phyloP scores from a whole-genome alignment of 2,797 vertebrate species.

The Neostethus bicornis region DNA sequence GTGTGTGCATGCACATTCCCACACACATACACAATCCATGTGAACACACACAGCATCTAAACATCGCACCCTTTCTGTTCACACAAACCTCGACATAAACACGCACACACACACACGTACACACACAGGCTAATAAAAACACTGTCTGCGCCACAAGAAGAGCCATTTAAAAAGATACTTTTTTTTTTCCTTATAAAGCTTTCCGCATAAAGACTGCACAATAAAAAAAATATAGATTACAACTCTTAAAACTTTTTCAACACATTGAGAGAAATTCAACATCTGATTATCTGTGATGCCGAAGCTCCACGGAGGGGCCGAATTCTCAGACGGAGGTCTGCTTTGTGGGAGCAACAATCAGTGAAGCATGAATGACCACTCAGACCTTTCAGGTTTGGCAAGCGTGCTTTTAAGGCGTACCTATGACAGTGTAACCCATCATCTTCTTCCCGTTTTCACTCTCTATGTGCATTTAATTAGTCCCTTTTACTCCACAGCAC shows the following conservation, averaged over 20 bases:
- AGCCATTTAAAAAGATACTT: conserved; percentile 85
- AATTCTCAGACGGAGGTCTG: conserved; percentile 60
- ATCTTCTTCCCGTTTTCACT: conserved; percentile 46
- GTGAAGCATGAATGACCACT: conserved; percentile 58
- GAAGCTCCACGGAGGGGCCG: conserved; percentile 75
- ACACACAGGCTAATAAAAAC: conserved; percentile 79
- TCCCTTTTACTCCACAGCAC: conserved; percentile 46
- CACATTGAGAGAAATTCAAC: conserved; percentile 82
- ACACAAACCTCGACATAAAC: conserved; percentile 55
- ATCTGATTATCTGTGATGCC: conserved; percentile 82
- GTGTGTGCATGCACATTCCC: conserved; percentile 56
- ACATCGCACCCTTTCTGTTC: conserved; percentile 32
- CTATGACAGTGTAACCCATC: conserved; percentile 70
- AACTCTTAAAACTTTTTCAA: conserved; percentile 83
- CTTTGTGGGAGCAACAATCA: conserved; percentile 66
- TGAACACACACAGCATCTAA: conserved; percentile 30
- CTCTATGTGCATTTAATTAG: conserved; percentile 58
- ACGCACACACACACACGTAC: conserved; percentile 51
- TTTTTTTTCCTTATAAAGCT: conserved; percentile 83
- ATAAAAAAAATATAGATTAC: conserved; percentile 87
- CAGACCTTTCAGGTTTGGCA: conserved; percentile 75
- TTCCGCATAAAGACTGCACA: conserved; percentile 84
- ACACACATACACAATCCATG: conserved; percentile 28
- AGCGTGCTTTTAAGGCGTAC: conserved; percentile 80
- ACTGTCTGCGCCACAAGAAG: conserved; percentile 77